Base-by-base conservation (phyloP, 2,113 vertebrate genomes). In the Podarcis cretensis region DNA sequence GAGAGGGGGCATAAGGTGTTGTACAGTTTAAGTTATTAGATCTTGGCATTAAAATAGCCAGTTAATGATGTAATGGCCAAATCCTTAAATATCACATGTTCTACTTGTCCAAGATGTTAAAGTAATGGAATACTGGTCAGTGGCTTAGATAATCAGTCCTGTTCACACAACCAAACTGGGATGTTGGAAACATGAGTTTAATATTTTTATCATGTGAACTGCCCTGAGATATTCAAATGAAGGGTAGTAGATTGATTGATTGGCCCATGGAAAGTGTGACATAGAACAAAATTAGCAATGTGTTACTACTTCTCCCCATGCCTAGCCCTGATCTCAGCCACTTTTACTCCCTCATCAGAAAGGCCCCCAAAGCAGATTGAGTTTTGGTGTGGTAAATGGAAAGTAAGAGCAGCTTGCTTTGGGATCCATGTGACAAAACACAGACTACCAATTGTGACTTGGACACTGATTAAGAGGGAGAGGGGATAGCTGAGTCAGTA, bases 31-130 rank as follows among this genome's bases (percentile, higher is more conserved):
- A 96, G 87, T 89, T 89, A 84, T 0, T 40, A 83, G 57, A 89
- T 90, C 91, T 94, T 95, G 91, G 92, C 83, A 93, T 94, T 95
- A 75, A 92, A 94, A 92, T 93, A 23, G 7, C 77, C 86, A 84
- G 78, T 89, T 84, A 87, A 76, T 94, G 92, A 94, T 90, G 91
- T 94, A 92, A 94, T 94, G 85, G 75, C 87, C 90, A 94, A 95
- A 94, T 90, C 89, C 79, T 91, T 87, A 59, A 93, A 30, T 8
- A 27, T 3, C 20, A 37, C 35, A 27, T 43, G 83, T 32, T 94
- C 91, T 89, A 89, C 78, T 68, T 48, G 86, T 88, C 63, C 81
- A 79, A 77, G 78, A 43, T 90, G 87, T 65, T 57, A 40, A 79
- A 82, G 37, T 81, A 76, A 65, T 43, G 69, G 89, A 92, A 12